Conservation (phyloP, 2,888 invertebrate species). For the Polylopha cassiicola region DNA sequence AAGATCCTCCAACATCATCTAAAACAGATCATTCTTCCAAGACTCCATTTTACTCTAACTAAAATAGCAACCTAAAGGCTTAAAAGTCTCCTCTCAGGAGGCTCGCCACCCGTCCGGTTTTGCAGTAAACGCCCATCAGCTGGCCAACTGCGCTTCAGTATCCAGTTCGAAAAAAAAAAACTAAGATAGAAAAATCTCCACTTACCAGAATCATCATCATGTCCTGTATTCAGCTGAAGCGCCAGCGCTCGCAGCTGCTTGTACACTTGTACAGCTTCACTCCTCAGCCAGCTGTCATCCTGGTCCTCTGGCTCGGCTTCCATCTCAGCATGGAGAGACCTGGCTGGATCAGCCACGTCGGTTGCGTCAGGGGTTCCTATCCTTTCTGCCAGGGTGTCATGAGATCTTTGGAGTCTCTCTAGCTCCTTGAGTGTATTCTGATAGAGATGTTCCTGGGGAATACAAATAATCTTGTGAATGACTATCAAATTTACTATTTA, state of each 20-base stretch:
- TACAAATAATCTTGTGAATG: not conserved
- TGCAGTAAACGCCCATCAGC: too few relatives aligned
- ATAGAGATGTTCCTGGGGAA: conserved; percentile 69
- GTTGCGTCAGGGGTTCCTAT: conserved; percentile 79
- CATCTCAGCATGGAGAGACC: conserved; percentile 94
- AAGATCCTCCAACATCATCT: too few relatives aligned
- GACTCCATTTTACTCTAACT: too few relatives aligned
- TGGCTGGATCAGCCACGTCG: conserved; percentile 63
- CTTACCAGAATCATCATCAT: conserved; percentile 84
- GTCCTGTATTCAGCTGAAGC: conserved; percentile 84
- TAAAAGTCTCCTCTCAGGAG: too few relatives aligned
- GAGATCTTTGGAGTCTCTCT: conserved; percentile 83
- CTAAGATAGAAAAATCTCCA: too few relatives aligned
- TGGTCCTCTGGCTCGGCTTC: conserved; percentile 82
- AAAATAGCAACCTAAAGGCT: too few relatives aligned
- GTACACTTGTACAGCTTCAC: conserved; percentile 83
- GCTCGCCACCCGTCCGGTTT: too few relatives aligned
- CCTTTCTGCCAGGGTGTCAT: conserved; percentile 83
- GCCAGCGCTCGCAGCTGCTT: conserved; percentile 85
- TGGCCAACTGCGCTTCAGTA: too few relatives aligned
- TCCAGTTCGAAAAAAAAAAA: too few relatives aligned
- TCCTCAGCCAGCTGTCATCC: conserved; percentile 78
- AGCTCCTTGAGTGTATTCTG: conserved; percentile 79
- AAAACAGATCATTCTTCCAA: too few relatives aligned
- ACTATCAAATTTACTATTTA: too few relatives aligned